Evolutionary conservation across 1,140 invertebrate genomes (phyloP).

Genomic region (Drosophila chauvacae): DNA sequence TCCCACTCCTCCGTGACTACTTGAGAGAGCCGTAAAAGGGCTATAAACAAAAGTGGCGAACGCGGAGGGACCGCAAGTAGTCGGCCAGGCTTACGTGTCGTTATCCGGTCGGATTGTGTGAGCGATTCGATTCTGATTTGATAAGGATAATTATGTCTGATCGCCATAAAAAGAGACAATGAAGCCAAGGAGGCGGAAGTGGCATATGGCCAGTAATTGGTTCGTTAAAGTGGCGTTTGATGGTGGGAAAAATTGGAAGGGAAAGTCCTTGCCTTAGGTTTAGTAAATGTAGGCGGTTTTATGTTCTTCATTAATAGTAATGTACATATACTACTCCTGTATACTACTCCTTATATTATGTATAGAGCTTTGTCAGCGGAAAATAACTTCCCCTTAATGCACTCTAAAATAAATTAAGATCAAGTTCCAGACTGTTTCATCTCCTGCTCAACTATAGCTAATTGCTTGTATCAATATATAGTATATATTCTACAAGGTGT

Average conservation of each 20-base stretch:
- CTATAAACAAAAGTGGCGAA: slow-evolving; percentile 76
- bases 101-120: slow-evolving; percentile 39
- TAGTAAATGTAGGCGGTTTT: not conserved
- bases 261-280: not conserved
- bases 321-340: not conserved
- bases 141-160: slow-evolving; percentile 63
- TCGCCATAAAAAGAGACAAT: slow-evolving; percentile 48
- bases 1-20: slow-evolving; percentile 36
- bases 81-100: slow-evolving; percentile 41
- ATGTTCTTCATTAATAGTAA: too few species aligned
- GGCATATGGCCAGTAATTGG: slow-evolving; percentile 42
- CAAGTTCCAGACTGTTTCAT: not conserved
- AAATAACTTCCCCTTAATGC: not conserved
- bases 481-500: not conserved
- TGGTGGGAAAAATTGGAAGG: not conserved
- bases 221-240: slow-evolving; percentile 6
- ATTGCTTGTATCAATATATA: not conserved
- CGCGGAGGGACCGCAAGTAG: slow-evolving; percentile 36
- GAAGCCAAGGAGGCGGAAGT: slow-evolving; percentile 14
- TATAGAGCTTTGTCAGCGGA: too few species aligned
- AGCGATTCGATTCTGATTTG: slow-evolving; percentile 63
- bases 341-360: not conserved
- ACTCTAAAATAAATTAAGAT: slow-evolving; percentile 8
- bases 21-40: slow-evolving; percentile 73
- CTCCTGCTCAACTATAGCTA: not conserved